Conservation (phyloP, 2,888 invertebrate genomes). For the Mythimna ferrago region DNA sequence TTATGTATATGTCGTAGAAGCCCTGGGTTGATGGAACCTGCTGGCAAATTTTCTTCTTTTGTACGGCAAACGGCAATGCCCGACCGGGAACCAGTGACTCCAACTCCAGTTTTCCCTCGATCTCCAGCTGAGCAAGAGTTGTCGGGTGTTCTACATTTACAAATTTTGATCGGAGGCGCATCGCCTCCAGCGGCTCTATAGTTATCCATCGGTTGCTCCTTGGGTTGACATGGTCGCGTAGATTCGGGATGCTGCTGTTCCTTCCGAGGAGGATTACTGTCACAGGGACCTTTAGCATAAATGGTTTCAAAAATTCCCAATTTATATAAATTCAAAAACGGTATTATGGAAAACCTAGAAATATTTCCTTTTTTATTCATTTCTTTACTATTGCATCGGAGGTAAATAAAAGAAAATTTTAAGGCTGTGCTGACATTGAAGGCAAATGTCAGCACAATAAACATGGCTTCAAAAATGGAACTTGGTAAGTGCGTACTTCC, state of each 20-base stretch:
- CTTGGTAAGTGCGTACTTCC: not conserved
- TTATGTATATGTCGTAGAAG: slow-evolving; percentile 85
- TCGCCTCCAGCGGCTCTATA: slow-evolving; percentile 69
- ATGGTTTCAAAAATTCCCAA: slow-evolving; percentile 78
- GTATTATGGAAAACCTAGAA: slow-evolving; percentile 68
- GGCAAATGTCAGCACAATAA: slow-evolving; percentile 37
- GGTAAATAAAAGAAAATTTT: slow-evolving; percentile 44
- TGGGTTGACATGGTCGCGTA: slow-evolving; percentile 8
- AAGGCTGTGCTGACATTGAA: slow-evolving; percentile 42
- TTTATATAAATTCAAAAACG: slow-evolving; percentile 78
- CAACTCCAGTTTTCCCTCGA: slow-evolving; percentile 87
- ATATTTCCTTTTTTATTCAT: slow-evolving; percentile 54
- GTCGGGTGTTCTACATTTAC: slow-evolving; percentile 65
- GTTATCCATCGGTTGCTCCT: slow-evolving; percentile 2
- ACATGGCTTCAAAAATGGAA: slow-evolving; percentile 51
- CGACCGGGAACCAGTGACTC: slow-evolving; percentile 84
- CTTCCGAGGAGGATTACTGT: slow-evolving; percentile 69
- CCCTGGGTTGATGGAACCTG: slow-evolving; percentile 81
- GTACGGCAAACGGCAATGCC: slow-evolving; percentile 59
- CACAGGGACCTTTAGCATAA: slow-evolving; percentile 75
- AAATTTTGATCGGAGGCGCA: slow-evolving; percentile 54
- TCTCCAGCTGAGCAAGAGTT: slow-evolving; percentile 71
- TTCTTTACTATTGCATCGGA: slow-evolving; percentile 17
- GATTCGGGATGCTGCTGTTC: slow-evolving; percentile 35
- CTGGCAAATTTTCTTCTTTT: slow-evolving; percentile 73